These are phyloP conservation scores for Anguilla megastoma DNA, from an alignment of 2,797 vertebrate species.

Conservation along the genomic window DNA sequence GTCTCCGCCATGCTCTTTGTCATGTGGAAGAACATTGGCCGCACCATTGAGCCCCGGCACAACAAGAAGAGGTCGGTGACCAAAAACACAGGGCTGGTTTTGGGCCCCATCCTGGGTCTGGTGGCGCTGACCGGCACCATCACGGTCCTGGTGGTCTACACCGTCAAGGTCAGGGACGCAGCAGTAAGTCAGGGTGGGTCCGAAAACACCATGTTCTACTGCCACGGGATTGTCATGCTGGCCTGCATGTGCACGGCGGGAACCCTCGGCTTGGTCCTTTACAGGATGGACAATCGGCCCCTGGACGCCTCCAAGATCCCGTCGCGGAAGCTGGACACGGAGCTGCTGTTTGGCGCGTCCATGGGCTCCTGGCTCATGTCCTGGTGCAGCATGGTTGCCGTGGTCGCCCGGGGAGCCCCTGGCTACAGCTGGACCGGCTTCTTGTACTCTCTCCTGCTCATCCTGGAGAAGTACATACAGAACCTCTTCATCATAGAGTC, in stretches of 20 bases:
- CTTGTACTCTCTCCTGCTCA: constrained; percentile 82
- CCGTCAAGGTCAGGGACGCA: constrained; percentile 81
- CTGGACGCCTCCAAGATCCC: constrained; percentile 86
- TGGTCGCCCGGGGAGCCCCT: constrained; percentile 68
- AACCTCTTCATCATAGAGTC: constrained; percentile 95
- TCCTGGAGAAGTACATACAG: constrained; percentile 91
- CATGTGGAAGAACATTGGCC: constrained; percentile 96
- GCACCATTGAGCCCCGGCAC: constrained; percentile 75
- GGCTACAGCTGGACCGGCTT: constrained; percentile 86
- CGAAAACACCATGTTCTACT: constrained; percentile 89
- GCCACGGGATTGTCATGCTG: constrained; percentile 80
- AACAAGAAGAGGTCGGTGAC: constrained; percentile 71
- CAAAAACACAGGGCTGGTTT: constrained; percentile 68
- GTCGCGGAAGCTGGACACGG: constrained; percentile 84
- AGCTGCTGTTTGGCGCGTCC: constrained; percentile 86
- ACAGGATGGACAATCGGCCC: constrained; percentile 75
- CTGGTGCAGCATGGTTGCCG: constrained; percentile 89
- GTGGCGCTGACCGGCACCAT: constrained; percentile 83
- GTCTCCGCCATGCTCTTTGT: constrained; percentile 93
- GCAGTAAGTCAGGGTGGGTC: constrained; percentile 75
- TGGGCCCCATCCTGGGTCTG: constrained; percentile 82
- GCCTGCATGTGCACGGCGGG: constrained; percentile 81
- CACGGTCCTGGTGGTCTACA: constrained; percentile 85
- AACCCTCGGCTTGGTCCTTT: constrained; percentile 79
- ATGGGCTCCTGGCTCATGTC: constrained; percentile 93